Evolutionary conservation across 1,140 invertebrate genomes (phyloP), one percentile per base, ranked within the genome.

Genomic region (Papilio polytes): DNA sequence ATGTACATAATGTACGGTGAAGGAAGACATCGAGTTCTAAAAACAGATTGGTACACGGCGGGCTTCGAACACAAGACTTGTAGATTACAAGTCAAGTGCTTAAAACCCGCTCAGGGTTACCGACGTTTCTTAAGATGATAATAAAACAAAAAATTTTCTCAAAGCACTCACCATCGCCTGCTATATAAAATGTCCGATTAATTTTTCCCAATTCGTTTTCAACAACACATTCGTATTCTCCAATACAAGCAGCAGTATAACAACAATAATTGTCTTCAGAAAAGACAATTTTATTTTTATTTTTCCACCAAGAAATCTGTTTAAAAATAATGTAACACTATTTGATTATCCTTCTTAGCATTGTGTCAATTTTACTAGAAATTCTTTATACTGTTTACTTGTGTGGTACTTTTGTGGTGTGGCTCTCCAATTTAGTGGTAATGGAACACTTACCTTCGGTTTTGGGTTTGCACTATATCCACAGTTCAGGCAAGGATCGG

Each of bases 221-320:
- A 51, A 76, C 22, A 9, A 76, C 44, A 76, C 74, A 76, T 48
- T 26, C 22, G 13, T 76, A 76, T 76, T 76, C 74, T 20, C 74
- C 74, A 26, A 76, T 76, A 2, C 74, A 48, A 13, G 51, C 46
- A 15, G 13, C 20, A 8, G 26, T 76, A 10, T 76, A 13, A 12
- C 12, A 48, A 53, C 13, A 22, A 26, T 76, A 51, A 48, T n/a
- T 31, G n/a, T 48, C 46, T 2, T 0, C 10, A 51, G 20, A 22
- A 7, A 15, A n/a, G 18, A 15, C 18, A 8, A 76, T 20, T 31
- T 20, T 51, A 2, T 12, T 51, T 53, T 76, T 76, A 51, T 76
- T 22, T 48, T 48, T 48, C 74, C 74, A 51, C 74, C 74, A 76
- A 12, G 74, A 13, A 51, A 51, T 53, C 74, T 76, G 46, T 51